Conservation (phyloP, 2,888 invertebrate species). For the Netelia inedita region DNA sequence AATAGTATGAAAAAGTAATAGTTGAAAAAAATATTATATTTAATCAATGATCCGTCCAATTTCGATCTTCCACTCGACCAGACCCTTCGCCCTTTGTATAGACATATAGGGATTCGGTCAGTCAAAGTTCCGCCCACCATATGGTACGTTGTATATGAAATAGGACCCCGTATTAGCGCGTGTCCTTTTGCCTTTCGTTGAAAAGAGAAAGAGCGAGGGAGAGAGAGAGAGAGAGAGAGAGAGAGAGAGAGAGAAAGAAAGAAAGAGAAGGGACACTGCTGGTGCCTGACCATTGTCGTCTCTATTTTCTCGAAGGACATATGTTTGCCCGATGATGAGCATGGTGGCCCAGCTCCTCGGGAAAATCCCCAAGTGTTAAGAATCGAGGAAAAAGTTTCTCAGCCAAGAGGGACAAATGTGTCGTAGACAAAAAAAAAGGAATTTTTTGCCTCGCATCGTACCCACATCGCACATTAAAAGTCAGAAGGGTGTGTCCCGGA, state of each 20-base stretch:
- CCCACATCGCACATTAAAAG: too few relatives aligned
- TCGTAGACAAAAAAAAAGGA: constrained; percentile 14
- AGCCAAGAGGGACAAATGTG: constrained; percentile 15
- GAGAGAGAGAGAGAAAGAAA: not conserved
- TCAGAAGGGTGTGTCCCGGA: too few relatives aligned
- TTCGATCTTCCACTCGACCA: constrained; percentile 42
- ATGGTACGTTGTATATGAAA: constrained; percentile 70
- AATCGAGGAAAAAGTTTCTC: constrained; percentile 18
- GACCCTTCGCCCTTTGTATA: constrained; percentile 13
- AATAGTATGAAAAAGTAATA: not conserved
- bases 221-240: not conserved
- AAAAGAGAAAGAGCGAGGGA: constrained; percentile 50
- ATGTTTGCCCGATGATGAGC: constrained; percentile 64
- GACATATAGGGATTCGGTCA: constrained; percentile 41
- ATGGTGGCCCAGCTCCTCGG: constrained; percentile 14
- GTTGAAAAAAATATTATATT: constrained; percentile 5
- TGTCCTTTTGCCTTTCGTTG: constrained; percentile 77
- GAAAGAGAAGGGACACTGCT: constrained; percentile 40
- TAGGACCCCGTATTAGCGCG: constrained; percentile 71
- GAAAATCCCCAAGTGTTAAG: constrained; percentile 42
- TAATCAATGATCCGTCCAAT: constrained; percentile 39
- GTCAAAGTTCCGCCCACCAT: constrained; percentile 74
- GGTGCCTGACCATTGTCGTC: constrained; percentile 55
- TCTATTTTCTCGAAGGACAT: constrained; percentile 56
- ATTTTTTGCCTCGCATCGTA: constrained; percentile 9